Evolutionary conservation across 1,140 invertebrate species (phyloP).

Genomic region (Protaetia brevitarsis): DNA sequence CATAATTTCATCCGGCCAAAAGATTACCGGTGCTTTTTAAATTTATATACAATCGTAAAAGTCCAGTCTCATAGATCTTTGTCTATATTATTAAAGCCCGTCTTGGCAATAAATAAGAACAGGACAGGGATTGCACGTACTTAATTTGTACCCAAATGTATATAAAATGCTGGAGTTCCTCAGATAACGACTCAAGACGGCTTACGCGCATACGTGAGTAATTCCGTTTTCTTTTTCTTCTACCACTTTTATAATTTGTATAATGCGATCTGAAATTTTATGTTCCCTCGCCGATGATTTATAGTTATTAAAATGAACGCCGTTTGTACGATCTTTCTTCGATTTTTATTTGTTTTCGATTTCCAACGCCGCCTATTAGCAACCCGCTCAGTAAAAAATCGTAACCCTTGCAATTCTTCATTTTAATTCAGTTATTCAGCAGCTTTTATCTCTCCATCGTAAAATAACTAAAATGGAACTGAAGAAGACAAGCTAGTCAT

Average conservation of each 20-base stretch:
- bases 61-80: conserved; percentile 30
- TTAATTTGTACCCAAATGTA: conserved; percentile 37
- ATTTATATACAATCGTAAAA: conserved; percentile 32
- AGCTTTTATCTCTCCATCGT: no score
- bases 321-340: conserved; percentile 2
- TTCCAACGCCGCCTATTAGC: no score
- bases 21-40: conserved; percentile 32
- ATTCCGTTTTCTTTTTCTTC: conserved; percentile 18
- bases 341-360: neutral
- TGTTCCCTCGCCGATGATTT: conserved; percentile 33
- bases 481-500: no score
- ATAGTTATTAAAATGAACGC: conserved; percentile 35
- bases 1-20: conserved; percentile 38
- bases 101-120: conserved; percentile 30
- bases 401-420: no score
- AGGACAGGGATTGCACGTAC: conserved; percentile 27
- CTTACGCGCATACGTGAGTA: neutral
- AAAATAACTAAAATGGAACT: no score
- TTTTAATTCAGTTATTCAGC: no score
- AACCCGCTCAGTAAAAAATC: no score
- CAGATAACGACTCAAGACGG: neutral
- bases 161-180: conserved; percentile 26
- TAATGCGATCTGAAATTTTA: conserved; percentile 40
- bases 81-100: conserved; percentile 33
- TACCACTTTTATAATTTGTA: conserved; percentile 38